phyloP scores from a whole-genome alignment of 2,113 vertebrate species.

The Oxygymnocypris stewartii region DNA sequence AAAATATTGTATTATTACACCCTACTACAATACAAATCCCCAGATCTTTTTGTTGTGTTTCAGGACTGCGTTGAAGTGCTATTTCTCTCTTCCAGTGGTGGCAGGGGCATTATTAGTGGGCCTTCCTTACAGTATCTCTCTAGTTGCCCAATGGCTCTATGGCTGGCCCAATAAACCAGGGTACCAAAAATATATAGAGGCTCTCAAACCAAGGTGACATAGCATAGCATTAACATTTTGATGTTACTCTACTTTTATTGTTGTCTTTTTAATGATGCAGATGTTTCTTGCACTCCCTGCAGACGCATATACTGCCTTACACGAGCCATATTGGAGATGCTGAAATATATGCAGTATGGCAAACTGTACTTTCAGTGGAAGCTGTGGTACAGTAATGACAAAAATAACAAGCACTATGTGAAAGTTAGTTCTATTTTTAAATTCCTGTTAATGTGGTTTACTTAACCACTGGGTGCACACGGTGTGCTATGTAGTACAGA shows the following conservation, averaged over 20 bases:
- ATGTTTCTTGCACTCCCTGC: constrained; percentile 7
- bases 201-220: constrained; percentile 71
- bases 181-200: constrained; percentile 74
- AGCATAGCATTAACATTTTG: not conserved
- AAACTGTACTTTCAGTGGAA: constrained; percentile 72
- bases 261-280: not conserved
- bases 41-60: not conserved
- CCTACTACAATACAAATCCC: not conserved
- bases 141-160: constrained; percentile 69
- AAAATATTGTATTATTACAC: not conserved
- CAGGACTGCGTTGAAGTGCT: constrained; percentile 65
- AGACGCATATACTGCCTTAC: constrained; percentile 72
- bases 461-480: not conserved
- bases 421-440: constrained; percentile 64
- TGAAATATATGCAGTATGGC: constrained; percentile 73
- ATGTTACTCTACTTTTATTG: not conserved
- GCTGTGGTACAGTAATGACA: constrained; percentile 69
- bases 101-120: constrained; percentile 65
- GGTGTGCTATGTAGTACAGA: not conserved
- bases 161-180: constrained; percentile 74
- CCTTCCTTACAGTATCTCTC: constrained; percentile 69
- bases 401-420: constrained; percentile 67
- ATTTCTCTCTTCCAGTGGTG: constrained; percentile 63
- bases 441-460: not conserved
- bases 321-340: constrained; percentile 68